Base-by-base conservation (phyloP, 1,140 invertebrate species). In the Pygmarrhopalites habei region DNA sequence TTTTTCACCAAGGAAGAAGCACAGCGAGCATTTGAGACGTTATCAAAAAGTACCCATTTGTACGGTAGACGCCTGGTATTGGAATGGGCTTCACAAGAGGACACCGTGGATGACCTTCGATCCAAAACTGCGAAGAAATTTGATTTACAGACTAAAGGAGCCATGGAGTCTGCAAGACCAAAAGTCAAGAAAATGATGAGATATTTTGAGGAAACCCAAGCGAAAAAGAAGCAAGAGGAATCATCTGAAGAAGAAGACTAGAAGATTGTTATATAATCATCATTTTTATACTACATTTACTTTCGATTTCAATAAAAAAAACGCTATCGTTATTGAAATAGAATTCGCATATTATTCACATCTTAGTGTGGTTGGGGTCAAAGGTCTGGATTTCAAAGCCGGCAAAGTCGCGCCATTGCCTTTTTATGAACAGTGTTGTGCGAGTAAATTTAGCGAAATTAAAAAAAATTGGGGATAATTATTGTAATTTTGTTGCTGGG, bases 11-110 rank as follows among this genome's bases (percentile, higher is more conserved):
- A 43, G 14, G 32, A 58, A 52, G 60, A 67, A 25, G 60, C 65
- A 3, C 49, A 58, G 60, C 56, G 59, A 35, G 95, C 95, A 0
- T 95, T 97, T 78, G 87, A 95, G 67, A 85, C 94, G 0, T 73
- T 99, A 0, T 87, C 86, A 70, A 90, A 93, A 75, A 97, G 93
- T 72, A 98, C 96, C 65, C 96, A 99, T 83, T 87, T 99, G 75
- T 98, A 95, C 75, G 95, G 95, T 2, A 81, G 96, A 70, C 82
- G 95, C 43, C 78, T 99, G 66, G 93, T 97, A 0, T 77, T 99
- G 21, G 95, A 99, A 81, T 99, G 96, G 96, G 95, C 95, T 0
- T 80, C 84, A n/a, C 86, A 86, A 5, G 79, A 77, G 1, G 88
- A 92, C 71, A 82, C 84, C 66, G 77, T 96, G 2, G 84, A 87